phyloP scores from a whole-genome alignment of 2,113 vertebrate species.

The Strix uralensis region DNA sequence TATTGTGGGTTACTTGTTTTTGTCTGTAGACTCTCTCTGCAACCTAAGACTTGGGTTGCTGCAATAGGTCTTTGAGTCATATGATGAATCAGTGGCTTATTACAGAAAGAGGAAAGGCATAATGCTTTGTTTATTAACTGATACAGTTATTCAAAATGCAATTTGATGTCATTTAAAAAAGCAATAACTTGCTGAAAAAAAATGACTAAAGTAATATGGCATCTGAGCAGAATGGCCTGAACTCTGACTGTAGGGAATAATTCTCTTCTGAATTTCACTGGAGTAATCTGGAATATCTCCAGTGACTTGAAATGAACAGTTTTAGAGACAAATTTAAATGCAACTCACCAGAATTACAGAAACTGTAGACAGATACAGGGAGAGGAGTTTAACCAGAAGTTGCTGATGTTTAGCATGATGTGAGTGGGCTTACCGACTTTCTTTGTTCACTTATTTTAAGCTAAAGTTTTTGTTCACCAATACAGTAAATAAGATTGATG shows the following conservation, averaged over 20 bases:
- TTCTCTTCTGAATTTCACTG: not conserved
- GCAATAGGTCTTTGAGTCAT: not conserved
- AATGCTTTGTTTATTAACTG: not conserved
- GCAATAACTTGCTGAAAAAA: not conserved
- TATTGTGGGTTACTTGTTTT: not conserved
- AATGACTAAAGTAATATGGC: not conserved
- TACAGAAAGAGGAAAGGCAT: not conserved
- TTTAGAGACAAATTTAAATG: not conserved
- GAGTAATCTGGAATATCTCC: not conserved
- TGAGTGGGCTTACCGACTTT: not conserved
- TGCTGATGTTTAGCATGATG: fast-evolving
- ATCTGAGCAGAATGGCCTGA: not conserved
- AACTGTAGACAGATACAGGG: not conserved
- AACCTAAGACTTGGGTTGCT: not conserved
- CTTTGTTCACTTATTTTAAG: not conserved
- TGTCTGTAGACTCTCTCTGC: not conserved
- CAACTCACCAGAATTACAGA: not conserved
- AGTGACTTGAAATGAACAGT: not conserved
- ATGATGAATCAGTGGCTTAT: not conserved
- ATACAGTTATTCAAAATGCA: not conserved
- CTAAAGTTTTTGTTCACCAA: not conserved
- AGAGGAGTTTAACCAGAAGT: not conserved
- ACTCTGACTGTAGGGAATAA: not conserved
- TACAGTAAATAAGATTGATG: not conserved
- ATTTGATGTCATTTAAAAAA: not conserved